Conservation (phyloP, 2,797 vertebrate genomes). For the Nasua narica region DNA sequence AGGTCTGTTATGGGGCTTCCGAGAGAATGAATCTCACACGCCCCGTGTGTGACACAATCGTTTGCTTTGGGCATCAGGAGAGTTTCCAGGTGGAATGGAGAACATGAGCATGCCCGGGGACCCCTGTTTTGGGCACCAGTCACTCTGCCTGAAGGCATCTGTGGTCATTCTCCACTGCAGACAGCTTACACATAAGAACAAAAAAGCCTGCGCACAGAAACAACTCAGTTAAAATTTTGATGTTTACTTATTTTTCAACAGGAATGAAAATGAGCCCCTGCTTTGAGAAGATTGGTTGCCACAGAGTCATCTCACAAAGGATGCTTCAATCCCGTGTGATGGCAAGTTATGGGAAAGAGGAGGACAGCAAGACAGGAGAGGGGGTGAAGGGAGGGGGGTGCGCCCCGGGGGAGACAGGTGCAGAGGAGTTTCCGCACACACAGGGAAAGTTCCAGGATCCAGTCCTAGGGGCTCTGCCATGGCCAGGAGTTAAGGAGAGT, state of each 20-base stretch:
- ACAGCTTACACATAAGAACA: neutral
- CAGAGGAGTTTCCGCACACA: neutral
- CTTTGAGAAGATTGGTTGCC: neutral
- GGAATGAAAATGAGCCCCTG: neutral
- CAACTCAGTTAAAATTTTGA: too few species aligned
- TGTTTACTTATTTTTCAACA: neutral
- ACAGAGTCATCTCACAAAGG: fast-evolving
- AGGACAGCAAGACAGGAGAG: too few species aligned
- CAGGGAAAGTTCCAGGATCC: neutral
- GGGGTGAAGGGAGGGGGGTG: neutral
- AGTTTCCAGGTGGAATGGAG: fast-evolving
- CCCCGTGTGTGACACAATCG: fast-evolving
- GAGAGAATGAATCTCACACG: fast-evolving
- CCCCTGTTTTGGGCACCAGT: neutral
- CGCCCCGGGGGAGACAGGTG: neutral
- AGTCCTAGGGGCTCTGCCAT: neutral
- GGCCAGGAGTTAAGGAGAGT: neutral
- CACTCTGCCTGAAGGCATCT: fast-evolving
- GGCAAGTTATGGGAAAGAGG: fast-evolving
- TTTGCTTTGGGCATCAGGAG: neutral
- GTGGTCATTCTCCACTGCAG: fast-evolving
- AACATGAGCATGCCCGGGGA: fast-evolving
- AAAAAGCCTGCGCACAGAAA: fast-evolving
- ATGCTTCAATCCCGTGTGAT: neutral
- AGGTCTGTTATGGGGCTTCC: neutral